Evolutionary conservation across 1,140 invertebrate species (phyloP).

Genomic region (Nylanderia fulva): DNA sequence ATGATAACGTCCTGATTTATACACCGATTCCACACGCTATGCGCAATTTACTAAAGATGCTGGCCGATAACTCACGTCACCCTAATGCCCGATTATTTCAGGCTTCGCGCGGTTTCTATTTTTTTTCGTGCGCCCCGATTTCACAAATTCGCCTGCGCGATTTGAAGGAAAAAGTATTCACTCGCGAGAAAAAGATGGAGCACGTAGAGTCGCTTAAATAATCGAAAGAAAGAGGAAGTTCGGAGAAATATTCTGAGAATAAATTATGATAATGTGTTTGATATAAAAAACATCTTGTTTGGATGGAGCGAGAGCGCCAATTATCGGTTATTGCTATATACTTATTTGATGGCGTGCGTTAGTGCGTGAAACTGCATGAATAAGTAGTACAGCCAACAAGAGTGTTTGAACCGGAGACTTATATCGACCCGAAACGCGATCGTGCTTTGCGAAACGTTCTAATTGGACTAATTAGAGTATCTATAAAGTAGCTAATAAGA

Average conservation of each 20-base stretch:
- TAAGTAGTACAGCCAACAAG: neutral
- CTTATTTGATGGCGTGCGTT: neutral
- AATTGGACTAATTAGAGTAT: neutral
- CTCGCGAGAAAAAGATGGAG: neutral
- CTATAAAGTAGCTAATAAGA: neutral
- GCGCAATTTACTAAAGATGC: constrained; percentile 43
- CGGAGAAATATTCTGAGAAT: neutral
- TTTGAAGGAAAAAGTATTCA: neutral
- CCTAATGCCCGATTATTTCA: constrained; percentile 58
- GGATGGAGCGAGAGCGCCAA: neutral
- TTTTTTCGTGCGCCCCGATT: constrained; percentile 55
- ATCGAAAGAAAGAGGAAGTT: neutral
- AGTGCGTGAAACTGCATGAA: constrained; percentile 26
- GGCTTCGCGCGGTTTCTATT: constrained; percentile 32
- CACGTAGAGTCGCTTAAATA: neutral
- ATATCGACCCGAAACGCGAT: neutral
- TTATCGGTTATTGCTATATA: neutral
- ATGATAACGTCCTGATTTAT: constrained; percentile 42
- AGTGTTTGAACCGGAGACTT: neutral
- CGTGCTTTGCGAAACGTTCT: neutral
- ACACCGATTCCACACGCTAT: constrained; percentile 8
- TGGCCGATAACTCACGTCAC: constrained; percentile 34
- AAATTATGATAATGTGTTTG: constrained; percentile 3
- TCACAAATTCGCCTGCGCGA: constrained; percentile 35
- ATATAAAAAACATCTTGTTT: neutral